Conservation (phyloP, 2,888 invertebrate species). For the Polyommatus icarus region DNA sequence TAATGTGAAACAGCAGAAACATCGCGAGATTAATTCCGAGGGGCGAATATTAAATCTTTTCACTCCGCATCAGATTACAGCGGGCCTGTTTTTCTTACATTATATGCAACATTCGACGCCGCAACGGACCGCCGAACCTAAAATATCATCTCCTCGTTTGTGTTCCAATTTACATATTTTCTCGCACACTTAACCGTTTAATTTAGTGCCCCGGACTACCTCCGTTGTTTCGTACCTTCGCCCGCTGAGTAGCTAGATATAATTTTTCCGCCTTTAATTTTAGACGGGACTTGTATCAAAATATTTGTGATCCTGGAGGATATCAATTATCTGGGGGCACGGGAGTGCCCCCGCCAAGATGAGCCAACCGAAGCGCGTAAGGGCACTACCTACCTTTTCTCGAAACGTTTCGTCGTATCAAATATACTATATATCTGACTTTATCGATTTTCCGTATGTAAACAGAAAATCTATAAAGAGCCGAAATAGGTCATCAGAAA, state of each 20-base stretch:
- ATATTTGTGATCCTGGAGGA: neutral
- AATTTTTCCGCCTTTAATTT: neutral
- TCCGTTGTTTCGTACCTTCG: neutral
- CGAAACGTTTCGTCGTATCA: too few species aligned
- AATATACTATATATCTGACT: too few species aligned
- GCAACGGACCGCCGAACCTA: conserved; percentile 30
- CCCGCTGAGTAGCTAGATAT: neutral
- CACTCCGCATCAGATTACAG: conserved; percentile 69
- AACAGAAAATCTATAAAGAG: neutral
- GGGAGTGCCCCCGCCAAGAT: too few species aligned
- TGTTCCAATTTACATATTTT: conserved; percentile 36
- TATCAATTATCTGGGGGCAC: too few species aligned
- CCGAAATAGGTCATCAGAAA: neutral
- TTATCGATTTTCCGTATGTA: too few species aligned
- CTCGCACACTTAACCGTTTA: conserved; percentile 24
- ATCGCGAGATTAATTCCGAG: conserved; percentile 57
- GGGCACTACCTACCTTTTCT: too few species aligned
- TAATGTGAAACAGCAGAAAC: conserved; percentile 36
- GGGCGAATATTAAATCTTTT: conserved; percentile 69
- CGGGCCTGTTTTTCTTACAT: conserved; percentile 67
- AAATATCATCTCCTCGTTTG: conserved; percentile 29
- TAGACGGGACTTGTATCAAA: neutral
- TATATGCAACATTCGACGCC: conserved; percentile 58
- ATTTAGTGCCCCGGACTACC: neutral
- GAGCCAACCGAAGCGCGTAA: too few species aligned